phyloP scores from a whole-genome alignment of 1,140 invertebrate genomes.

The Caligus rogercresseyi region DNA sequence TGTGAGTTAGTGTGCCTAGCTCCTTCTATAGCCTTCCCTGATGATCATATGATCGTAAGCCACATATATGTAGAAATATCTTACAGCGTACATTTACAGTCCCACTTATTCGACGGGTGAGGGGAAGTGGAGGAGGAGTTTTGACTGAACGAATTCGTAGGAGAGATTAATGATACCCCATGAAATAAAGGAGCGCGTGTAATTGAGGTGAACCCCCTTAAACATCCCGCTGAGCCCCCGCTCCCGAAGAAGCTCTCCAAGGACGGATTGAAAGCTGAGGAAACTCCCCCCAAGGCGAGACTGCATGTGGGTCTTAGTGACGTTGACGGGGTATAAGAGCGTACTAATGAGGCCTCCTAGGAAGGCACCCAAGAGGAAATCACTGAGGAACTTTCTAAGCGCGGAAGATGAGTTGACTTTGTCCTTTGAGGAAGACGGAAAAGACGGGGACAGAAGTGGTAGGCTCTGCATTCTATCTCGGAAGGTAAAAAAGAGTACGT shows the following conservation, averaged over 20 bases:
- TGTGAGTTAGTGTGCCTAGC: too few species aligned
- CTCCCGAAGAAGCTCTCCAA: slow-evolving; percentile 53
- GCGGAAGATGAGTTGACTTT: slow-evolving; percentile 8
- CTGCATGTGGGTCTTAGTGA: slow-evolving; percentile 89
- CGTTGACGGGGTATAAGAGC: slow-evolving; percentile 92
- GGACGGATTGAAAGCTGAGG: slow-evolving; percentile 47
- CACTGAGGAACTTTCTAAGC: slow-evolving; percentile 34
- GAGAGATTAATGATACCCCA: slow-evolving; percentile 96
- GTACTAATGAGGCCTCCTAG: slow-evolving; percentile 85
- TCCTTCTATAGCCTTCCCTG: too few species aligned
- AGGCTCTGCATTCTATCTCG: slow-evolving; percentile 49
- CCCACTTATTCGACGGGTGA: too few species aligned
- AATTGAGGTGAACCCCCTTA: slow-evolving; percentile 82
- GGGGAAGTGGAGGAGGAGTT: background rate
- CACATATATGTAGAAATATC: too few species aligned
- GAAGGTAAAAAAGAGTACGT: slow-evolving; percentile 74
- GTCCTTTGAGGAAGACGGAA: too few species aligned
- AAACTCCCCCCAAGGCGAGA: slow-evolving; percentile 55
- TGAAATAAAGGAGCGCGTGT: slow-evolving; percentile 76
- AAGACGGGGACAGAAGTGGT: too few species aligned
- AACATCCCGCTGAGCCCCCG: slow-evolving; percentile 66
- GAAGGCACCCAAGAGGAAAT: slow-evolving; percentile 81
- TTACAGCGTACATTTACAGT: too few species aligned
- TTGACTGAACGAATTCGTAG: slow-evolving; percentile 49
- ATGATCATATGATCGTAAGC: too few species aligned